Evolutionary conservation across 2,888 invertebrate species (phyloP).

Genomic region (Melieria crassipennis): DNA sequence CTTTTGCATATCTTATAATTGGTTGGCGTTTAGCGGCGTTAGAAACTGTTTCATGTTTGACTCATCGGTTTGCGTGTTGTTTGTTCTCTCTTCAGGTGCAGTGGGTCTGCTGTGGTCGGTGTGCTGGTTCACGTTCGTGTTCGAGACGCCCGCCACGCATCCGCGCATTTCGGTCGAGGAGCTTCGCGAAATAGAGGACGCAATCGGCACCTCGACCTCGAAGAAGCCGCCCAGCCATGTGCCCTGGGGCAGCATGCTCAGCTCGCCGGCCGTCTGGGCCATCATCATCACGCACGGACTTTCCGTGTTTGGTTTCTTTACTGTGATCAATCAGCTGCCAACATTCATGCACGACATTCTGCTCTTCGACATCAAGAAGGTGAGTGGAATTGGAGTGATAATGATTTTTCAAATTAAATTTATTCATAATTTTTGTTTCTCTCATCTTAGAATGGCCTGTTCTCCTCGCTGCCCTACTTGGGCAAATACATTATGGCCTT

Average conservation of each 20-base stretch:
- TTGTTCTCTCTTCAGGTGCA: slow-evolving; percentile 66
- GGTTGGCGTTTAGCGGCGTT: background rate
- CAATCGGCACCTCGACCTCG: slow-evolving; percentile 73
- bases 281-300: slow-evolving; percentile 84
- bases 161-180: slow-evolving; percentile 82
- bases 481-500: slow-evolving; percentile 86
- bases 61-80: background rate
- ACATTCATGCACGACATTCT: slow-evolving; percentile 86
- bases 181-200: slow-evolving; percentile 75
- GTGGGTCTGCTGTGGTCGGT: slow-evolving; percentile 84
- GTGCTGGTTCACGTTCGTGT: slow-evolving; percentile 82
- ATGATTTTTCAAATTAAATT: background rate
- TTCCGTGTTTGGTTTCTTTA: slow-evolving; percentile 89
- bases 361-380: slow-evolving; percentile 80
- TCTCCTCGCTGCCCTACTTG: slow-evolving; percentile 86
- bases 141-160: slow-evolving; percentile 83
- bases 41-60: background rate
- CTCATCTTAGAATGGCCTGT: slow-evolving; percentile 76
- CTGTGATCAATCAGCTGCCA: slow-evolving; percentile 86
- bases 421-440: slow-evolving; percentile 36
- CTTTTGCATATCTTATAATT: background rate
- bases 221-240: slow-evolving; percentile 73
- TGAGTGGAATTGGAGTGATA: slow-evolving; percentile 60
- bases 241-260: slow-evolving; percentile 78
- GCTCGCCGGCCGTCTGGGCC: slow-evolving; percentile 84